Evolutionary conservation across 1,140 invertebrate genomes (phyloP).

Genomic region (Lepidurus couesii): DNA sequence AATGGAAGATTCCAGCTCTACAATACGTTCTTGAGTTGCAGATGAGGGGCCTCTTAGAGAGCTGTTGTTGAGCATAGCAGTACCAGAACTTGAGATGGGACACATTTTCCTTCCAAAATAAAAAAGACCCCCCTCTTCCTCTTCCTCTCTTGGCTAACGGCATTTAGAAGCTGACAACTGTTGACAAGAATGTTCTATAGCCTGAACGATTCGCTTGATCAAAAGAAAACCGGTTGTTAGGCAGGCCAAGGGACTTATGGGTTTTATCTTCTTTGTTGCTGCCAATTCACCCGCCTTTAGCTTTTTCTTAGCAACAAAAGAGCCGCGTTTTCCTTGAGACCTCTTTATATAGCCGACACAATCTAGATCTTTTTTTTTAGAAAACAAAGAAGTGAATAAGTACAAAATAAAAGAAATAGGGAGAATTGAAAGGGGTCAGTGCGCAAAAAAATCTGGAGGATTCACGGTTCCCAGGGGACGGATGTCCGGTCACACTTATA

Average conservation of each 20-base stretch:
- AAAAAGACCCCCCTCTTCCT: background rate
- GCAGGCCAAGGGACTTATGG: background rate
- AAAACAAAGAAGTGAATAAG: background rate
- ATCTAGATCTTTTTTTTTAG: background rate
- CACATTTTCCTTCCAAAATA: background rate
- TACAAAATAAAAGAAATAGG: background rate
- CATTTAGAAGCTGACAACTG: background rate
- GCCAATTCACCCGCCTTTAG: slow-evolving; percentile 1
- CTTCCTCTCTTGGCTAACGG: background rate
- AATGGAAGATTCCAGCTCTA: background rate
- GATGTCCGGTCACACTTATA: slow-evolving; percentile 18
- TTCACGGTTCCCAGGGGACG: slow-evolving; percentile 3
- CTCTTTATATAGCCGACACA: background rate
- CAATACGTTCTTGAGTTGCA: slow-evolving; percentile 5
- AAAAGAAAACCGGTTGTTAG: slow-evolving; percentile 19
- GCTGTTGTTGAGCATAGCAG: background rate
- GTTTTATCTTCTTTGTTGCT: background rate
- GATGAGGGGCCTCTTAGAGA: background rate
- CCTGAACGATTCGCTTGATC: slow-evolving; percentile 9
- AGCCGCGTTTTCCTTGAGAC: background rate
- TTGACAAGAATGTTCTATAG: slow-evolving; percentile 10
- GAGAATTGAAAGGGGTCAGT: background rate
- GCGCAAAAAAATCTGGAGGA: background rate
- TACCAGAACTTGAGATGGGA: background rate
- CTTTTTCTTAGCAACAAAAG: background rate